A percentile compares a stretch with the other conserved stretches of the same genome.
Evolutionary conservation across 2,113 vertebrate genomes (phyloP).

Genomic region (Tyrannus savana): DNA sequence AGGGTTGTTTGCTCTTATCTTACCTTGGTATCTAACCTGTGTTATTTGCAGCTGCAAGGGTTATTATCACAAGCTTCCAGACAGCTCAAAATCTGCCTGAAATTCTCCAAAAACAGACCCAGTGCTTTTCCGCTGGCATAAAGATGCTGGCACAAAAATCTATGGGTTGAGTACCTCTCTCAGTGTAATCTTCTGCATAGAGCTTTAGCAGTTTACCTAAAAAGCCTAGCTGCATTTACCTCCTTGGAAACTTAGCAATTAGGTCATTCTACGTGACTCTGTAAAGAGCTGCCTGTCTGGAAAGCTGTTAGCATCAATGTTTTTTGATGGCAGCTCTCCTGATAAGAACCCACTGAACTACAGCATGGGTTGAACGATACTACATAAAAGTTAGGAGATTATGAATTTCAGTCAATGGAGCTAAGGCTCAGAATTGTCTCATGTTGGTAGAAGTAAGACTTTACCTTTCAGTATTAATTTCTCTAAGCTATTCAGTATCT

Average conservation of each 20-base stretch:
- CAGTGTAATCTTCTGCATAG: neutral
- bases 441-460: neutral
- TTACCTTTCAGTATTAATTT: neutral
- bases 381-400: neutral
- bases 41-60: neutral
- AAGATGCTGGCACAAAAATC: neutral
- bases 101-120: neutral
- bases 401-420: neutral
- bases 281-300: neutral
- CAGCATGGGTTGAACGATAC: neutral
- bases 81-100: neutral
- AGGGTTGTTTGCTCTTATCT: neutral
- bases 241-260: neutral
- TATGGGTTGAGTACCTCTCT: neutral
- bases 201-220: neutral
- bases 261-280: neutral
- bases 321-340: neutral
- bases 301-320: neutral
- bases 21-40: neutral
- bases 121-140: neutral
- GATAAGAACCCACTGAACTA: neutral
- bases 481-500: neutral
- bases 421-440: neutral
- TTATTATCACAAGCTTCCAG: neutral
- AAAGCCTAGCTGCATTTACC: neutral